Conservation (phyloP, 2,113 vertebrate species). For the Perognathus longimembris region DNA sequence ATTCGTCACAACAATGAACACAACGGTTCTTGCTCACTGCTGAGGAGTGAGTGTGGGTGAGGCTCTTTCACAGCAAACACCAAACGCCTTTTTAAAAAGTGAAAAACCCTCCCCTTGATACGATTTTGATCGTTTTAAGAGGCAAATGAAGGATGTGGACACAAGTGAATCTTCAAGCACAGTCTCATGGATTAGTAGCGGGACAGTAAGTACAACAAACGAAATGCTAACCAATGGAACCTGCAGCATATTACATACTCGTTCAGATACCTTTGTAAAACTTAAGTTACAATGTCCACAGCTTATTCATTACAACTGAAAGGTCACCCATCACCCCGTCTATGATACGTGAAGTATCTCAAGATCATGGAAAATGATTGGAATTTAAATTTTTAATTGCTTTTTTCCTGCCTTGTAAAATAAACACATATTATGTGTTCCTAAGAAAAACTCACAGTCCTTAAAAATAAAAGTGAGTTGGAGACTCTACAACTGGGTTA, state of each 20-base stretch:
- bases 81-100: not conserved
- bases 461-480: constrained; percentile 27
- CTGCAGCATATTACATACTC: not conserved
- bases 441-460: not conserved
- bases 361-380: not conserved
- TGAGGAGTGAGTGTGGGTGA: not conserved
- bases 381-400: not conserved
- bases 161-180: not conserved
- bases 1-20: not conserved
- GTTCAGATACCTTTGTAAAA: constrained; percentile 1
- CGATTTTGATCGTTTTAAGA: not conserved
- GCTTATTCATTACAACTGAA: constrained; percentile 13
- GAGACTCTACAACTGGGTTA: not conserved
- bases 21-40: not conserved
- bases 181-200: not conserved
- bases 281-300: not conserved
- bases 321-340: not conserved
- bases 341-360: not conserved
- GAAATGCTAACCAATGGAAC: not conserved
- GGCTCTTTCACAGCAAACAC: not conserved
- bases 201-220: not conserved
- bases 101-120: not conserved
- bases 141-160: not conserved
- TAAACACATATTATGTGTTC: not conserved
- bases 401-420: not conserved